Percentiles rank a stretch among this genome's conserved stretches.
phyloP scores from a whole-genome alignment of 2,888 invertebrate species.

The Colostygia pectinataria region DNA sequence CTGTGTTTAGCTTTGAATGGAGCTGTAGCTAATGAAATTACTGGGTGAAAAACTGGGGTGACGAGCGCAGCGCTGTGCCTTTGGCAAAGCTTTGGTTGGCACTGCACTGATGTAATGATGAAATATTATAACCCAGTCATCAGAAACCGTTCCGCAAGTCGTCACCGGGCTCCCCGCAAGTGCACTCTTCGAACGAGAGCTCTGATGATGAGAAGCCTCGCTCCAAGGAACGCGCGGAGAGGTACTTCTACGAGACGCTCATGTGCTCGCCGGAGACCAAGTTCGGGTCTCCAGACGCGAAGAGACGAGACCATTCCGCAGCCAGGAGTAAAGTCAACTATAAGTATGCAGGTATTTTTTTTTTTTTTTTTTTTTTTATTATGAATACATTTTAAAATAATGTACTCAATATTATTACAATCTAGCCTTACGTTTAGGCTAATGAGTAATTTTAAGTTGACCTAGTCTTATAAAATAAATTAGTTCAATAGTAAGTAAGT shows the following conservation, averaged over 20 bases:
- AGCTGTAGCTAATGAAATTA: too few relatives aligned
- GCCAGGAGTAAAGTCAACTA: conserved; percentile 40
- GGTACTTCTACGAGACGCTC: conserved; percentile 69
- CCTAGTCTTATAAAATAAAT: too few relatives aligned
- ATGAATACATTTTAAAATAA: too few relatives aligned
- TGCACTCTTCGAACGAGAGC: conserved; percentile 63
- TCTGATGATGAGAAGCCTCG: conserved; percentile 58
- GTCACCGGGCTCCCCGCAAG: conserved; percentile 49
- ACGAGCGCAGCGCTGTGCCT: too few relatives aligned
- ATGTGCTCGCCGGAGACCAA: conserved; percentile 62
- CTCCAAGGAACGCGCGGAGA: conserved; percentile 60
- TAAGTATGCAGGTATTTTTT: conserved; percentile 47
- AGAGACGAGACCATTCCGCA: conserved; percentile 44
- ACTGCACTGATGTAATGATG: too few relatives aligned
- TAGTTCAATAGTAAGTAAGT: too few relatives aligned
- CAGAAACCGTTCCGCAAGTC: conserved; percentile 51
- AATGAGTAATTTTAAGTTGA: too few relatives aligned
- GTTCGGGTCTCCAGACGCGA: conserved; percentile 49
- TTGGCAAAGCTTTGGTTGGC: too few relatives aligned
- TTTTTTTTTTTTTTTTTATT: neutral
- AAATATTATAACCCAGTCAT: conserved; percentile 37
- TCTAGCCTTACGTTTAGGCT: too few relatives aligned
- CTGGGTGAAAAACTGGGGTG: too few relatives aligned
- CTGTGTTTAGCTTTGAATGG: too few relatives aligned
- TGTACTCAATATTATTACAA: too few relatives aligned